These are phyloP conservation scores for Thamnaconus septentrionalis DNA, from an alignment of 2,113 vertebrate genomes.

Conservation along the genomic window DNA sequence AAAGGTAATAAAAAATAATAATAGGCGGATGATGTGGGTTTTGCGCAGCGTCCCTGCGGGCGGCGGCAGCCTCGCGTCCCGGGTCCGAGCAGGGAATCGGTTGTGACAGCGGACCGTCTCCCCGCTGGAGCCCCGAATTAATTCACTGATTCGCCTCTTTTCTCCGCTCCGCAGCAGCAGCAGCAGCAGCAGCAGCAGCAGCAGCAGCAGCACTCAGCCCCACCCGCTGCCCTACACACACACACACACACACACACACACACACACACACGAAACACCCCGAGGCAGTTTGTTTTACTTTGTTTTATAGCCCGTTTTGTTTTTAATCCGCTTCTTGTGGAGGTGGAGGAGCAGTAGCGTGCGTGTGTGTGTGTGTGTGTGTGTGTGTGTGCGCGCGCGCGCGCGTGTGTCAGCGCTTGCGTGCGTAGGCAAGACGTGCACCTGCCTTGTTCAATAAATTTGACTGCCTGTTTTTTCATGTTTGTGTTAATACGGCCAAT, in stretches of 20 bases:
- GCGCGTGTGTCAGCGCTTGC: too few relatives aligned
- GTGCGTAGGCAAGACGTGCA: too few relatives aligned
- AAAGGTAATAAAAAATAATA: too few relatives aligned
- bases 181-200: too few relatives aligned
- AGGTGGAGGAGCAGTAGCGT: slow-evolving; percentile 28
- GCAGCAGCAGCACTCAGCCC: too few relatives aligned
- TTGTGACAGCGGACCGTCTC: slow-evolving; percentile 74
- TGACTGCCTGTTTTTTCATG: neutral
- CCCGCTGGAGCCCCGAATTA: slow-evolving; percentile 62
- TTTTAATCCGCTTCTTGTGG: slow-evolving; percentile 41
- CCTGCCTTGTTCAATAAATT: too few relatives aligned
- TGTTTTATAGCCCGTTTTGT: slow-evolving; percentile 43
- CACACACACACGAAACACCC: too few relatives aligned
- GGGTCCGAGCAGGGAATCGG: slow-evolving; percentile 61
- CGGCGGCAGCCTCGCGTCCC: slow-evolving; percentile 49
- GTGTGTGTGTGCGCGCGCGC: neutral
- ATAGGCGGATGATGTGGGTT: too few relatives aligned
- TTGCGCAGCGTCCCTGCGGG: slow-evolving; percentile 40
- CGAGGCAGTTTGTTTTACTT: slow-evolving; percentile 64
- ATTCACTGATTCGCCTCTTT: slow-evolving; percentile 65
- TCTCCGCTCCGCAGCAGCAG: slow-evolving; percentile 1
- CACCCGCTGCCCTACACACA: too few relatives aligned
- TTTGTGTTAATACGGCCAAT: neutral
- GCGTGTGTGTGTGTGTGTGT: neutral
- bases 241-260: too few relatives aligned